Evolutionary conservation across 2,797 vertebrate species (phyloP), one percentile per base, ranked within the genome.

Genomic region (Halcyon leucocephala): DNA sequence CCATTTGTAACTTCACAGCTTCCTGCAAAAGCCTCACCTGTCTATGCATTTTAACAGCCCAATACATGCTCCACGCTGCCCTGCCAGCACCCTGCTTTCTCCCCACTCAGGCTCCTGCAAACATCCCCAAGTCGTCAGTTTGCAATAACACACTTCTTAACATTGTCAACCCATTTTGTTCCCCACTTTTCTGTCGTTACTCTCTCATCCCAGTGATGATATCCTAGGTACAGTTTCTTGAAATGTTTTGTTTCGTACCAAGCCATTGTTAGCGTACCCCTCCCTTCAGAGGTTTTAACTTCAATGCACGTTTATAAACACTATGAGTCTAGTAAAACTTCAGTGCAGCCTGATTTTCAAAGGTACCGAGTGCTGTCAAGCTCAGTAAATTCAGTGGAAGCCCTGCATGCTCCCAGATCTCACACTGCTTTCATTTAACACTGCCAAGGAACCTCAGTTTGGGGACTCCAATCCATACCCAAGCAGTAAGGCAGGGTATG

Each of bases 1-100:
- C 42, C 67, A 54, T 64, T 73, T 67, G 21, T 57, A 91, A 93
- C 78, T 83, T 93, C 81, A 82, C 92, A 87, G 83, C 21, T 87
- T 65, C 83, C 54, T 39, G 17, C 78, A 71, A 58, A 73, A 33
- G 37, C 85, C 78, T 77, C 88, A 82, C 93, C 71, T 87, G 78
- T 46, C 33, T 61, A 31, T 62, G 44, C 6, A 1, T 87, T 93
- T 96, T 93, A 95, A 94, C 90, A 93, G 74, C 49, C 78, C 64
- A 11, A 73, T 49, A 42, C 2, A 72, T 52, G 16, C 44, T 24
- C n/a, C 61, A 31, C 0, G 0, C 69, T 39, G 19, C 15, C 29
- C 91, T 71, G 73, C 39, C 93, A 82, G 58, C 1, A 1, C 35
- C 58, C 52, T 58, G 46, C 48, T 70, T 77, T 71, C 64, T 85